These are phyloP conservation scores for Philereme vetulata DNA, from an alignment of 2,888 invertebrate genomes.

Conservation along the genomic window DNA sequence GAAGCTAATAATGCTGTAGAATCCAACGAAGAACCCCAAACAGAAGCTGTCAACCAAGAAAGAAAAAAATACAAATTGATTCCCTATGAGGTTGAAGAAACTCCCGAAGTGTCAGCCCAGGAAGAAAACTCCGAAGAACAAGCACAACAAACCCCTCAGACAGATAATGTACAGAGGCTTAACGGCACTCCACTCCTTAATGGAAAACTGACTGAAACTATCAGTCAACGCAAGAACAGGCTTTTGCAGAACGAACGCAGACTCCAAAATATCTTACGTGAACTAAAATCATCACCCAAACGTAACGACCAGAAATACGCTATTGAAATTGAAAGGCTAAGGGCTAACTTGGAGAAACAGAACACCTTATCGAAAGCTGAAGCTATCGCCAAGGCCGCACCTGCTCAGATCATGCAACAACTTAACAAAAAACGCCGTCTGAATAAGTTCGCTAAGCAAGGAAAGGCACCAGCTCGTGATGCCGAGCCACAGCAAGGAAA, in stretches of 20 bases:
- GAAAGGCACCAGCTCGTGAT: conserved; percentile 34
- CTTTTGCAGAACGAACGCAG: conserved; percentile 39
- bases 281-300: conserved; percentile 55
- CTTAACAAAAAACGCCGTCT: conserved; percentile 45
- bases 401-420: conserved; percentile 50
- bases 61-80: conserved; percentile 29
- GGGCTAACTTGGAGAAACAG: conserved; percentile 52
- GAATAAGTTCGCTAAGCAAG: conserved; percentile 44
- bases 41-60: conserved; percentile 17
- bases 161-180: conserved; percentile 31
- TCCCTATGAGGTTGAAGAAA: conserved; percentile 35
- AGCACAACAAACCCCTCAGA: conserved; percentile 19
- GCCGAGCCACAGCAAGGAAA: conserved; percentile 6
- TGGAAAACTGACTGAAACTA: conserved; percentile 39
- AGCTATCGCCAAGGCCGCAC: conserved; percentile 50
- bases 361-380: conserved; percentile 54
- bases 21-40: conserved; percentile 17
- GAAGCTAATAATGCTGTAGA: conserved; percentile 21
- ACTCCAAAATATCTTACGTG: conserved; percentile 41
- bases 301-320: conserved; percentile 56
- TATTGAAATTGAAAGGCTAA: conserved; percentile 55
- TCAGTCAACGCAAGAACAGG: conserved; percentile 41
- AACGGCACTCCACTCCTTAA: conserved; percentile 38
- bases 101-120: conserved; percentile 21
- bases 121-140: conserved; percentile 28